A percentile compares a stretch with the other conserved stretches of the same genome.
Evolutionary conservation across 2,113 vertebrate genomes (phyloP).

Genomic region (Euleptes europaea): DNA sequence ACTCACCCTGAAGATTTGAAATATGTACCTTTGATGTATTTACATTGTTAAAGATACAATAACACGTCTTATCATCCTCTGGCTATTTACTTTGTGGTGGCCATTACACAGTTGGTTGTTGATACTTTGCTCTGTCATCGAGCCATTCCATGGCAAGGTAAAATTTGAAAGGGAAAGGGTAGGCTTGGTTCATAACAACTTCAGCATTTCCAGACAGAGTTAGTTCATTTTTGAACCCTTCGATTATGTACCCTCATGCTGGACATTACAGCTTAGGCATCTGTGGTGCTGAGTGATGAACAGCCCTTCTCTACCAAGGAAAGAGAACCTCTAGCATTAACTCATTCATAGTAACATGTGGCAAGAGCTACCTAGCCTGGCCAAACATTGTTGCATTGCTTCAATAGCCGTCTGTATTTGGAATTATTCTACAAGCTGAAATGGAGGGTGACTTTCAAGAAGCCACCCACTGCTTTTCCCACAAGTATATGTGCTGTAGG

Average conservation of each 20-base stretch:
- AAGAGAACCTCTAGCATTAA: background rate
- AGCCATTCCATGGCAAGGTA: background rate
- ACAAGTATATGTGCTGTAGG: background rate
- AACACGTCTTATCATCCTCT: too few species aligned
- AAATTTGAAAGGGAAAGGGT: background rate
- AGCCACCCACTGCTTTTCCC: conserved; percentile 13
- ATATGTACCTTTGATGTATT: too few species aligned
- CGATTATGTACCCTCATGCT: too few species aligned
- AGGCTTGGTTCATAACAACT: background rate
- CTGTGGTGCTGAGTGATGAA: background rate
- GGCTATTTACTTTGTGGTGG: too few species aligned
- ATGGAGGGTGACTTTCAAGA: background rate
- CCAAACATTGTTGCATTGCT: background rate
- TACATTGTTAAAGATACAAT: too few species aligned
- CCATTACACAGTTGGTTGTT: too few species aligned
- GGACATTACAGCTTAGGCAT: too few species aligned
- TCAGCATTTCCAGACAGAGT: background rate
- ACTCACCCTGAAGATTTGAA: too few species aligned
- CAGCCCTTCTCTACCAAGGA: background rate
- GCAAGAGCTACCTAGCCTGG: background rate
- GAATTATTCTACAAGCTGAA: background rate
- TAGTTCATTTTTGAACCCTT: background rate
- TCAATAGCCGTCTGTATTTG: background rate
- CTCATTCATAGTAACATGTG: accelerated
- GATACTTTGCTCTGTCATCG: too few species aligned